Evolutionary conservation across 2,113 vertebrate genomes (phyloP).

Genomic region (Microcebus griseorufus): DNA sequence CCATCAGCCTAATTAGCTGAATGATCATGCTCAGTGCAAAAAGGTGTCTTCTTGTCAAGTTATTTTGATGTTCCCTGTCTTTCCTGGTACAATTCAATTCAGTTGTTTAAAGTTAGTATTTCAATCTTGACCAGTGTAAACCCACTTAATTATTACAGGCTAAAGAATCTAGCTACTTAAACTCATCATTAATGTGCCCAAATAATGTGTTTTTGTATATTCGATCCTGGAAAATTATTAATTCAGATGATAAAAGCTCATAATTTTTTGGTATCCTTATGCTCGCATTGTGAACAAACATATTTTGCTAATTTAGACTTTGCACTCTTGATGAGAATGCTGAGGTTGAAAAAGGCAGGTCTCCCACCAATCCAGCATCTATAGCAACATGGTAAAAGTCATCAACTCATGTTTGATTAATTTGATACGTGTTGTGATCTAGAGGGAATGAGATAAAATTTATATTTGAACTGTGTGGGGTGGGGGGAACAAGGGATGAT

Average conservation of each 20-base stretch:
- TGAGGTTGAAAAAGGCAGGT: not conserved
- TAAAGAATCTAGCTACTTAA: not conserved
- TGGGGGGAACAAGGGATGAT: not conserved
- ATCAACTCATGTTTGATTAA: not conserved
- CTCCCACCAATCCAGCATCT: not conserved
- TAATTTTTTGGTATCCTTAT: not conserved
- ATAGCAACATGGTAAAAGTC: not conserved
- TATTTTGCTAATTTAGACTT: not conserved
- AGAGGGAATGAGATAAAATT: not conserved
- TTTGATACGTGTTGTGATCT: not conserved
- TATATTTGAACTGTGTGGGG: not conserved
- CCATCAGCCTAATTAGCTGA: not conserved
- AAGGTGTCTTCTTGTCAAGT: not conserved
- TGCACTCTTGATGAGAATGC: not conserved
- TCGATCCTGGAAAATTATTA: not conserved
- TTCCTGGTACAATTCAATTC: not conserved
- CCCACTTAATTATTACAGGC: not conserved
- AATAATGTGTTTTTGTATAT: not conserved
- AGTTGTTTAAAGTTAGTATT: not conserved
- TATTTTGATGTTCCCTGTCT: not conserved
- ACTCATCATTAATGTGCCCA: not conserved
- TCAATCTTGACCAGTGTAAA: not conserved
- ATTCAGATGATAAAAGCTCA: not conserved
- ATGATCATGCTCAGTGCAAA: not conserved
- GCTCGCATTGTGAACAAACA: not conserved